Conservation (phyloP, 2,888 invertebrate species). For the Adela reaumurella region DNA sequence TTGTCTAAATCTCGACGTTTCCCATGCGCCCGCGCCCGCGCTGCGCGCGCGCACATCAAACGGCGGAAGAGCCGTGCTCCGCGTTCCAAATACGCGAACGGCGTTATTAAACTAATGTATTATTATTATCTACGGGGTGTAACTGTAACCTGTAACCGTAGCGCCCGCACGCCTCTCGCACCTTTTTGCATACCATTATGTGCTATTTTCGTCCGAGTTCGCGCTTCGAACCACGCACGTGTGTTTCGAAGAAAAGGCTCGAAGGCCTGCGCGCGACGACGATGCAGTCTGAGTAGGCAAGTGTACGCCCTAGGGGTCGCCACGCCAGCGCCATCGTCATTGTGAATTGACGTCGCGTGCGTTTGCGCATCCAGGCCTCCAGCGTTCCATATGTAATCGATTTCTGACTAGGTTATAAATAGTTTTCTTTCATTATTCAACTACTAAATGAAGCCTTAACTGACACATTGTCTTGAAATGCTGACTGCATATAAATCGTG, state of each 20-base stretch:
- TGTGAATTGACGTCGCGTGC: no score
- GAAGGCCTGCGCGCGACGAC: not conserved
- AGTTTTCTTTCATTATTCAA: no score
- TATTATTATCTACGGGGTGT: not conserved
- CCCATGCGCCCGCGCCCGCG: not conserved
- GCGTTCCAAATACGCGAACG: not conserved
- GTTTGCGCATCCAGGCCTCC: no score
- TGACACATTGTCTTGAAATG: no score
- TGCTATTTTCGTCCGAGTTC: not conserved
- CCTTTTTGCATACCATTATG: not conserved
- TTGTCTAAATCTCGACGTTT: not conserved
- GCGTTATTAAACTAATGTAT: not conserved
- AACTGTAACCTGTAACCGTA: not conserved
- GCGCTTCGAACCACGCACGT: conserved; percentile 24
- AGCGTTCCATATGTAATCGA: no score
- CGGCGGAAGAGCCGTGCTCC: not conserved
- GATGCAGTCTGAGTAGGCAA: not conserved
- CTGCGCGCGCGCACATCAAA: not conserved
- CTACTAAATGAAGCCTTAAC: no score
- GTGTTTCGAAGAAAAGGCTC: conserved; percentile 44
- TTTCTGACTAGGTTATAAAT: no score
- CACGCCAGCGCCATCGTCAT: conserved; percentile 22
- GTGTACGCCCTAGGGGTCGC: conserved; percentile 13
- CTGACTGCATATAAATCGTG: no score
- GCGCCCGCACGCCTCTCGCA: not conserved